Evolutionary conservation across 2,888 invertebrate genomes (phyloP), one percentile per base, ranked within the genome.

Genomic region (Blomia tropicalis): DNA sequence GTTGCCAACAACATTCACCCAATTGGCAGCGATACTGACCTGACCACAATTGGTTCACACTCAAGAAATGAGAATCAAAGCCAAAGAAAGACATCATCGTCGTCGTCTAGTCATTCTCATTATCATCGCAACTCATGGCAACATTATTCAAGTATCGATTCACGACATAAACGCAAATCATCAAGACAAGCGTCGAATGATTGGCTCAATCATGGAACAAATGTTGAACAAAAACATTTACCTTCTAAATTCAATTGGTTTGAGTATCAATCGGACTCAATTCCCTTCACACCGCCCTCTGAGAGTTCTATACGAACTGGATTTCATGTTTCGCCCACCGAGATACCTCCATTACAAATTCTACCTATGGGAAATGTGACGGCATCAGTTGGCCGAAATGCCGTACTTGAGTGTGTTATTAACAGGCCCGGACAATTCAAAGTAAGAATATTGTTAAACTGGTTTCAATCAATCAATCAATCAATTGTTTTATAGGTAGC

Each of bases 351-450:
- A 36, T 36, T 56, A 25, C n/a, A 31, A n/a, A 56, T 56, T 11
- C 7, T 56, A 11, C 56, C 56, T 2, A 56, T 56, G 17, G 56
- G 29, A 22, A 56, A 56, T 56, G 56, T 32, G 14, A 56, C 56
- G 11, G 56, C 56, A 2, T 27, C 56, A n/a, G 56, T 56, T 31
- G 56, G 56, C n/a, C 56, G 56, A 11, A 3, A 3, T 2, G 56
- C 56, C 4, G 23, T 56, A 22, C 30, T 56, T 2, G 29, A 56
- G 23, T 56, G 56, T 36, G 56, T 56, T 4, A 56, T 29, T 2
- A 56, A 36, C 23, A 27, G 29, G 25, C 25, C 25, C 23, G 56
- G 56, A n/a, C 56, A 23, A 3, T 56, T 11, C 25, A 56, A 56
- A 25, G 56, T 36, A 56, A 56, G 56, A 17, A n/a, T 23, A 5